Conservation (phyloP, 1,140 invertebrate species). For the Eriosoma lanigerum region DNA sequence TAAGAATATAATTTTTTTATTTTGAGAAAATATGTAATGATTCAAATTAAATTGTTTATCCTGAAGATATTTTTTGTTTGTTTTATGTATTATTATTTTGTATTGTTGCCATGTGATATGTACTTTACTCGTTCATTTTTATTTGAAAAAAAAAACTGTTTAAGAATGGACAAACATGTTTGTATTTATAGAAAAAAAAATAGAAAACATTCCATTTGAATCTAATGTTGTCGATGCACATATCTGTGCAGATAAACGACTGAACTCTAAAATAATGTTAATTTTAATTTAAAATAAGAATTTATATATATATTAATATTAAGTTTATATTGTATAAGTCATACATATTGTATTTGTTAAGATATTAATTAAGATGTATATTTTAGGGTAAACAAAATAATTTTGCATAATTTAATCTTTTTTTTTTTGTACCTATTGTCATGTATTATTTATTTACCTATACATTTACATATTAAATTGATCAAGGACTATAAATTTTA, state of each 20-base stretch:
- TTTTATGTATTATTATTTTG: slow-evolving; percentile 45
- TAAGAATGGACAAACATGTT: slow-evolving; percentile 13
- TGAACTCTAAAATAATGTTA: slow-evolving; percentile 37
- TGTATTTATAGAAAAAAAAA: not conserved
- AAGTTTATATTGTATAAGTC: slow-evolving; percentile 9
- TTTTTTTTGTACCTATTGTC: slow-evolving; percentile 31
- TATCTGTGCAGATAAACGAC: slow-evolving; percentile 39
- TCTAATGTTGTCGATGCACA: slow-evolving; percentile 34
- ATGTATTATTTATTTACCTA: slow-evolving; percentile 42
- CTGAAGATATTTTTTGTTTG: slow-evolving; percentile 21
- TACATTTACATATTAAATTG: slow-evolving; percentile 31
- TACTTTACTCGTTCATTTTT: slow-evolving; percentile 32
- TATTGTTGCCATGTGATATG: slow-evolving; percentile 50
- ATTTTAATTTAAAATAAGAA: slow-evolving; percentile 31
- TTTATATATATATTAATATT: slow-evolving; percentile 22
- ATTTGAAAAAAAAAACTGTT: slow-evolving; percentile 8
- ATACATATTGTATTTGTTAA: slow-evolving; percentile 35
- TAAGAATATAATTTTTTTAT: slow-evolving; percentile 3
- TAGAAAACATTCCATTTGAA: slow-evolving; percentile 24
- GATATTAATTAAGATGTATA: slow-evolving; percentile 31
- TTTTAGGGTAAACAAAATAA: slow-evolving; percentile 39
- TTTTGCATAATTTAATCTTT: slow-evolving; percentile 9
- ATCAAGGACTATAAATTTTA: slow-evolving; percentile 42
- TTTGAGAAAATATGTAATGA: not conserved
- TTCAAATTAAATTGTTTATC: slow-evolving; percentile 12